phyloP scores from a whole-genome alignment of 2,797 vertebrate species.

The Odontamblyopus rebecca region DNA sequence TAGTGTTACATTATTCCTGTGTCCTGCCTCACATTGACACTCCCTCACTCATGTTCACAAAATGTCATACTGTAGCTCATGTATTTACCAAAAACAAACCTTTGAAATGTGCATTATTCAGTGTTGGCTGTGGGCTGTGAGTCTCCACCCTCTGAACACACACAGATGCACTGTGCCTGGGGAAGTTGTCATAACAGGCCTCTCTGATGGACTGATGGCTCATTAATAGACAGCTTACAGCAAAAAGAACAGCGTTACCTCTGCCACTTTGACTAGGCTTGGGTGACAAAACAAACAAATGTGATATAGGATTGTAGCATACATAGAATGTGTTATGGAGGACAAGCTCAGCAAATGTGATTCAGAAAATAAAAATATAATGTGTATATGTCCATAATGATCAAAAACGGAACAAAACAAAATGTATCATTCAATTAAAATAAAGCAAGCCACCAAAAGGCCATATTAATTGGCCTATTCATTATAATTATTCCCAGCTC shows the following conservation, averaged over 20 bases:
- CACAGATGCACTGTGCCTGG: constrained; percentile 40
- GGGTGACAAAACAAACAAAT: constrained; percentile 50
- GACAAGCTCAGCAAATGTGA: background rate
- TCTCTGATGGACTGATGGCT: constrained; percentile 64
- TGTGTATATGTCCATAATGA: background rate
- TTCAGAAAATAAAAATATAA: background rate
- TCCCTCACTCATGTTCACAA: constrained; percentile 16
- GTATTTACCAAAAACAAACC: constrained; percentile 14
- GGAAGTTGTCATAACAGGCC: constrained; percentile 67
- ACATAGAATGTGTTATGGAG: background rate
- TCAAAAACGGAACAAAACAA: background rate
- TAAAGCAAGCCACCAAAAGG: background rate
- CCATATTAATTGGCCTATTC: background rate
- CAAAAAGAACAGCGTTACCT: constrained; percentile 57
- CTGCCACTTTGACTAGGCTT: constrained; percentile 46
- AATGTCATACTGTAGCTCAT: constrained; percentile 19
- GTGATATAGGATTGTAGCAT: background rate
- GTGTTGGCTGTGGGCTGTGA: constrained; percentile 39
- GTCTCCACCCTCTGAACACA: constrained; percentile 29
- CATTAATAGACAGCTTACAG: constrained; percentile 66
- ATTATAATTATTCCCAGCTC: background rate
- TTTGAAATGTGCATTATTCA: constrained; percentile 56
- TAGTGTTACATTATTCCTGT: constrained; percentile 23
- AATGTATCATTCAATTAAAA: background rate
- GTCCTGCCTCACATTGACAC: background rate